Conservation (phyloP, 2,888 invertebrate genomes). For the Monochamus alternatus region DNA sequence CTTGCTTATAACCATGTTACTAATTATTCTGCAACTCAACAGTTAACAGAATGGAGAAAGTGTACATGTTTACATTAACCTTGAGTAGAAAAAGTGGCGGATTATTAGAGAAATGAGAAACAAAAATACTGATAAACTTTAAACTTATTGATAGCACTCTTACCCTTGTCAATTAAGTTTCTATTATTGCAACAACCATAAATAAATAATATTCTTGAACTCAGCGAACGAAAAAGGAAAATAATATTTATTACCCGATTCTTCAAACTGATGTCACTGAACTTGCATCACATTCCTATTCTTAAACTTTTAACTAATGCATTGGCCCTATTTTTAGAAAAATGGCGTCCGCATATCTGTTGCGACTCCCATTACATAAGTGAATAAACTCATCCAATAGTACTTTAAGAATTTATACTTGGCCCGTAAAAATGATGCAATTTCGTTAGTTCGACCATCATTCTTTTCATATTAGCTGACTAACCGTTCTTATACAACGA, state of each 20-base stretch:
- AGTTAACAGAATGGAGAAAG: neutral
- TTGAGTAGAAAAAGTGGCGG: neutral
- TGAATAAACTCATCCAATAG: conserved; percentile 33
- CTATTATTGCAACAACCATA: neutral
- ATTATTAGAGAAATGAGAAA: neutral
- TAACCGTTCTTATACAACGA: conserved; percentile 13
- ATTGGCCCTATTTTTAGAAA: conserved; percentile 46
- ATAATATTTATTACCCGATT: conserved; percentile 11
- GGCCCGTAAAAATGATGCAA: conserved; percentile 32
- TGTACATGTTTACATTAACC: neutral
- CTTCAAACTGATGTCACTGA: conserved; percentile 26
- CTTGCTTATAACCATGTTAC: no score
- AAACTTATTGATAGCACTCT: neutral
- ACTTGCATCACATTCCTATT: conserved; percentile 14
- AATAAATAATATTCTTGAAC: conserved; percentile 7
- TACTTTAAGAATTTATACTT: conserved; percentile 34
- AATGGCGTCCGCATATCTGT: conserved; percentile 40
- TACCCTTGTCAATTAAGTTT: neutral
- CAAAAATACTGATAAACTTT: conserved; percentile 7
- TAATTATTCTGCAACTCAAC: no score
- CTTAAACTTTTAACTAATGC: conserved; percentile 25
- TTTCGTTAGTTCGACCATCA: conserved; percentile 22
- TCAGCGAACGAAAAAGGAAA: neutral
- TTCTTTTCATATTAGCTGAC: conserved; percentile 25
- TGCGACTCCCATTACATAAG: conserved; percentile 24